Percentiles rank a stretch among this genome's conserved stretches.
phyloP scores from a whole-genome alignment of 2,888 invertebrate genomes.

The Melinopterus prodromus region DNA sequence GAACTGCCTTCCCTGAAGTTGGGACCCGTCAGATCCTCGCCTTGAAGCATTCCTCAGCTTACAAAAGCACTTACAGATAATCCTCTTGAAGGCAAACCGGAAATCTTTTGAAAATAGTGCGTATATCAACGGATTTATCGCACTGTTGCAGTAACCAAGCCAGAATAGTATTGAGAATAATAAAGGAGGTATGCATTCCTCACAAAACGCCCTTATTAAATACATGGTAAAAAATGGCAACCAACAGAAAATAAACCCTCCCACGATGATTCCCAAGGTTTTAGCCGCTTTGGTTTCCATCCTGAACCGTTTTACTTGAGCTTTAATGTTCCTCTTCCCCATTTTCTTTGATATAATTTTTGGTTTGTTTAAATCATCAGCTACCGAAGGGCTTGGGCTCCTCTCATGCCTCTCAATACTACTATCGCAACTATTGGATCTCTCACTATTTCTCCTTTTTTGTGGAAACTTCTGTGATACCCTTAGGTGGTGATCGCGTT shows the following conservation, averaged over 20 bases:
- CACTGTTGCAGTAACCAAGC: slow-evolving; percentile 97
- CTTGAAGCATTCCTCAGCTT: slow-evolving; percentile 60
- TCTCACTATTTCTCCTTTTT: slow-evolving; percentile 47
- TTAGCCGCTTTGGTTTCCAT: slow-evolving; percentile 98
- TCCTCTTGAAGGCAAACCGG: slow-evolving; percentile 91
- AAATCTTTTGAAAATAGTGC: slow-evolving; percentile 95
- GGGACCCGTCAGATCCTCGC: slow-evolving; percentile 67
- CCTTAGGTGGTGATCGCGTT: slow-evolving; percentile 67
- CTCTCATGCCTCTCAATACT: slow-evolving; percentile 48
- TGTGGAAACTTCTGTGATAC: slow-evolving; percentile 58
- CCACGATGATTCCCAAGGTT: slow-evolving; percentile 95
- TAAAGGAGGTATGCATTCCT: slow-evolving; percentile 82
- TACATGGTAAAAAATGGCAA: slow-evolving; percentile 97
- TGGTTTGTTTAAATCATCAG: slow-evolving; percentile 54
- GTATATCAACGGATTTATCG: slow-evolving; percentile 94
- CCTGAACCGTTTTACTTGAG: slow-evolving; percentile 83
- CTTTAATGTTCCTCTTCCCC: slow-evolving; percentile 90
- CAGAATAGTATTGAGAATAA: slow-evolving; percentile 94
- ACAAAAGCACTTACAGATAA: slow-evolving; percentile 87
- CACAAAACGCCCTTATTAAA: slow-evolving; percentile 87
- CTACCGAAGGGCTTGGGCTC: slow-evolving; percentile 61
- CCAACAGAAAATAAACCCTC: slow-evolving; percentile 97
- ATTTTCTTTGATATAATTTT: slow-evolving; percentile 69
- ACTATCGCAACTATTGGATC: slow-evolving; percentile 64
- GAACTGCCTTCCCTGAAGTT: slow-evolving; percentile 62